Evolutionary conservation across 2,113 vertebrate genomes (phyloP).

Genomic region (Rissa tridactyla): DNA sequence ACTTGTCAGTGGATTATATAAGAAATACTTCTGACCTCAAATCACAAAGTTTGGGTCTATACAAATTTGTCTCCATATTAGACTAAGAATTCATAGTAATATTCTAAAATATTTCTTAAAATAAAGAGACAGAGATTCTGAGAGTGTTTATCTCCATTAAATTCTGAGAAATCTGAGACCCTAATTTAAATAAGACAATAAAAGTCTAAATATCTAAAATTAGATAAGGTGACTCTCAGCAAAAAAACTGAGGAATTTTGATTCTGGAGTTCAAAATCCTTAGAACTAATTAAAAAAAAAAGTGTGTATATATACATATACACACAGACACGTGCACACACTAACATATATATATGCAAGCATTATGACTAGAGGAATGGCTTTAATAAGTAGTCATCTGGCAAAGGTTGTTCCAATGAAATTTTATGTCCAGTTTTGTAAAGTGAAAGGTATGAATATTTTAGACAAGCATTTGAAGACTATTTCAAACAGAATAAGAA

Average conservation of each 20-base stretch:
- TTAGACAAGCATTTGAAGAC: conserved; percentile 26
- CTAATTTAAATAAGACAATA: background rate
- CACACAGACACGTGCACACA: background rate
- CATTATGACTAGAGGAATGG: background rate
- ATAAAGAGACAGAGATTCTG: rapidly evolving
- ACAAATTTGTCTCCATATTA: background rate
- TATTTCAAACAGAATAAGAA: conserved; percentile 28
- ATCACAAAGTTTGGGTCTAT: background rate
- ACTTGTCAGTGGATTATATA: background rate
- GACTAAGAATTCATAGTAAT: background rate
- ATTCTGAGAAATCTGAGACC: background rate
- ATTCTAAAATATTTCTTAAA: background rate
- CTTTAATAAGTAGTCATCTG: background rate
- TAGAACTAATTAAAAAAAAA: background rate
- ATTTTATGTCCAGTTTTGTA: background rate
- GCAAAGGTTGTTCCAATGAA: background rate
- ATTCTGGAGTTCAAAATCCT: background rate
- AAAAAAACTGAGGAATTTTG: background rate
- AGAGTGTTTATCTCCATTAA: background rate
- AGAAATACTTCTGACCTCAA: background rate
- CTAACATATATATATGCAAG: background rate
- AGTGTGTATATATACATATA: rapidly evolving
- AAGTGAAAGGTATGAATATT: background rate
- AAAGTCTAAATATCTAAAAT: background rate
- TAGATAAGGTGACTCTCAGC: rapidly evolving